A percentile compares a stretch with the other conserved stretches of the same genome.
Conservation (phyloP, 2,797 vertebrate species). For the Scomberomorus guttatus region DNA sequence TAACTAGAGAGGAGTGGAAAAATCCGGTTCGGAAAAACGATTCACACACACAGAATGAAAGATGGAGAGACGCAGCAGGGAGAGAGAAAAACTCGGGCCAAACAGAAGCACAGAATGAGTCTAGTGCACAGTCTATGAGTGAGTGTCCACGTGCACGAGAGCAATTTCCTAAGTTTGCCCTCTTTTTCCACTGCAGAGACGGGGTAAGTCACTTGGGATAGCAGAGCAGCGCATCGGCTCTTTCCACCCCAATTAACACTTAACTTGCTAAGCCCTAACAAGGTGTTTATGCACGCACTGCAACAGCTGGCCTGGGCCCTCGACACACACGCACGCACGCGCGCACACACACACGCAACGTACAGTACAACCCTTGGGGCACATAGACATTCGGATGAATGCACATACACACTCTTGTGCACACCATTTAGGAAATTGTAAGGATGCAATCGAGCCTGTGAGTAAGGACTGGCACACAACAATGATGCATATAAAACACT, state of each 20-base stretch:
- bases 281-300: conserved; percentile 82
- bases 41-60: background rate
- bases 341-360: conserved; percentile 44
- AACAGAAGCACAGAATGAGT: conserved; percentile 28
- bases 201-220: conserved; percentile 62
- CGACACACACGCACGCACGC: conserved; percentile 40
- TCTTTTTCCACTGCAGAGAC: conserved; percentile 55
- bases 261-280: conserved; percentile 80
- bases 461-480: background rate
- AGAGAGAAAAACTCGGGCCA: background rate
- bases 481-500: background rate
- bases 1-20: conserved; percentile 10
- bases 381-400: conserved; percentile 58
- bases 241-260: conserved; percentile 87
- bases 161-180: conserved; percentile 36
- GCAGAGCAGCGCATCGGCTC: conserved; percentile 64
- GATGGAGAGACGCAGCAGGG: background rate
- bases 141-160: conserved; percentile 18
- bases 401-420: conserved; percentile 37
- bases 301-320: conserved; percentile 79
- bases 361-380: conserved; percentile 54
- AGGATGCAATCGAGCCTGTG: conserved; percentile 29
- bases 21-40: background rate
- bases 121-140: background rate
- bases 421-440: conserved; percentile 33